Base-by-base conservation (phyloP, 2,113 vertebrate genomes). In the Bujurquina vittata region DNA sequence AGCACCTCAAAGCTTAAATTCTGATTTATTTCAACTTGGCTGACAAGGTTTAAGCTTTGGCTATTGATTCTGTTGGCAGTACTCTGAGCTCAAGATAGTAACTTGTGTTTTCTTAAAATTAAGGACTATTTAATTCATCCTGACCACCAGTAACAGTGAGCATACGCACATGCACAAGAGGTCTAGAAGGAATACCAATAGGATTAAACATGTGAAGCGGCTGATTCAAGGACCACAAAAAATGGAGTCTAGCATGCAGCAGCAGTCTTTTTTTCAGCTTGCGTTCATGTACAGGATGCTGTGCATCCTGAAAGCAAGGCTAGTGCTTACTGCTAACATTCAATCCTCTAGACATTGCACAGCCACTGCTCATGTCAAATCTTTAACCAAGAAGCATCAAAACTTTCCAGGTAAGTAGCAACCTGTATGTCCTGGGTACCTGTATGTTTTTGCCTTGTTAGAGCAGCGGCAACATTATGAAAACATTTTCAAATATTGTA, bases 1-100 rank as follows among this genome's bases (percentile, higher is more conserved):
- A 1, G 3, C 29, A 23, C 65, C 43, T 52, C 29, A 52, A 31
- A 72, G 43, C 43, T 31, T 72, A 43, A 43, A 23, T 72, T 72
- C 10, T 20, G 43, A 72, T 72, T 69, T 31, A 69, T 69, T 69
- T 69, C 65, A 69, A 69, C 23, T 69, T 69, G 65, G 17, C 17
- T 15, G 18, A 49, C 65, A 49, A 69, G 49, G 15, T 69, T 69
- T 49, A 49, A 69, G 15, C 40, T 29, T 69, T 69, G 43, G 43
- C 23, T 0, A 2, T 52, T 69, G 17, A 20, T 12, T 69, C 23
- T 69, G 26, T 69, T 69, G 49, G 65, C 43, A 52, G 23, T 52
- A 26, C 23, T 29, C 15, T 31, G 49, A 20, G 23, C 2, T 49
- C 43, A 52, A 52, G 23, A 20, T 31, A 10, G 18, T 26, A 26